These are phyloP conservation scores for Hypsopygia costalis DNA, from an alignment of 2,888 invertebrate species.

Conservation along the genomic window DNA sequence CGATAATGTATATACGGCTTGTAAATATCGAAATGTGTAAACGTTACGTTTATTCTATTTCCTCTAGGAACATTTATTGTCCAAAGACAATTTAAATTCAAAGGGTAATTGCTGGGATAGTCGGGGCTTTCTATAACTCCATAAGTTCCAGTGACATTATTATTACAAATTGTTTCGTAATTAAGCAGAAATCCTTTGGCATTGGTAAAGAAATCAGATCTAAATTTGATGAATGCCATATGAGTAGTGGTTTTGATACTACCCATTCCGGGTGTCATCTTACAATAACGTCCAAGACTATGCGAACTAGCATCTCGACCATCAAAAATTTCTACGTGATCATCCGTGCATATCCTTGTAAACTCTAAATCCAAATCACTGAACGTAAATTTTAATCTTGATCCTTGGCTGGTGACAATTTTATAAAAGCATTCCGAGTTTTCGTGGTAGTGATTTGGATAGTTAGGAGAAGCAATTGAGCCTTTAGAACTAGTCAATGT, in stretches of 20 bases:
- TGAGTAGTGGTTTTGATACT: slow-evolving; percentile 82
- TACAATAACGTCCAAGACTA: slow-evolving; percentile 3
- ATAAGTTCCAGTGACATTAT: slow-evolving; percentile 81
- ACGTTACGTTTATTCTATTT: slow-evolving; percentile 89
- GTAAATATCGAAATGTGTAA: slow-evolving; percentile 85
- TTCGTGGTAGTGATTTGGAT: slow-evolving; percentile 72
- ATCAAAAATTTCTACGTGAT: slow-evolving; percentile 7
- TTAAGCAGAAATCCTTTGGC: slow-evolving; percentile 89
- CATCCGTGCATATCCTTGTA: slow-evolving; percentile 77
- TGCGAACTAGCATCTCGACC: slow-evolving; percentile 1
- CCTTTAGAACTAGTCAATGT: slow-evolving; percentile 85
- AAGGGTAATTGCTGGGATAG: slow-evolving; percentile 85
- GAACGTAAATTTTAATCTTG: slow-evolving; percentile 82
- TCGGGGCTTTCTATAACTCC: slow-evolving; percentile 94
- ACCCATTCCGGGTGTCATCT: slow-evolving; percentile 46
- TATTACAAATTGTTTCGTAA: slow-evolving; percentile 87
- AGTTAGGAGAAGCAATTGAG: slow-evolving; percentile 6
- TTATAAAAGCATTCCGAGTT: slow-evolving; percentile 90
- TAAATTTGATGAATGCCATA: slow-evolving; percentile 85
- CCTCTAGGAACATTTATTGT: slow-evolving; percentile 86
- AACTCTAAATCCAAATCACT: slow-evolving; percentile 88
- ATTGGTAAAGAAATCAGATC: slow-evolving; percentile 82
- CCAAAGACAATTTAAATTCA: slow-evolving; percentile 87
- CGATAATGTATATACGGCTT: slow-evolving; percentile 16
- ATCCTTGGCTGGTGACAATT: slow-evolving; percentile 86